Conservation (phyloP, 2,888 invertebrate species). For the Stenolophus ochropezus region DNA sequence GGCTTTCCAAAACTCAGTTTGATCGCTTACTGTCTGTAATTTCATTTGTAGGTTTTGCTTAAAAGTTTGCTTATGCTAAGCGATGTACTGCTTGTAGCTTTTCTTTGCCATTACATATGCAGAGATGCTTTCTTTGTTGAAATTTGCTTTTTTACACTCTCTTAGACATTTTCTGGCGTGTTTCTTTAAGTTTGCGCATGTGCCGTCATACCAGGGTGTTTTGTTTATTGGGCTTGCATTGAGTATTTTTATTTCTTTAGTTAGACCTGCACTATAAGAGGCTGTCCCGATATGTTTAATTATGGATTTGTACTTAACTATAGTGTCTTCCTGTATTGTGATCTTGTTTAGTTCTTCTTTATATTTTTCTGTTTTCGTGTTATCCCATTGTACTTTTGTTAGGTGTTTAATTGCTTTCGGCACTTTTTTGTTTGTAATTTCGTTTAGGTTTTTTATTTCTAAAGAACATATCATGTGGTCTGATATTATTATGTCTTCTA, state of each 20-base stretch:
- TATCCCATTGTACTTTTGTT: background rate
- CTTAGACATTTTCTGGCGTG: too few relatives aligned
- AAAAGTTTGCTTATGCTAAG: background rate
- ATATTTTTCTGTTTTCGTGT: background rate
- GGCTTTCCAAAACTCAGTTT: background rate
- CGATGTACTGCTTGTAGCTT: background rate
- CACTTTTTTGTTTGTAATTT: background rate
- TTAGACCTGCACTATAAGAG: too few relatives aligned
- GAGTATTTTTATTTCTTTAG: background rate
- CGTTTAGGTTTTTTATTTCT: too few relatives aligned
- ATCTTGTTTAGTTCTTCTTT: background rate
- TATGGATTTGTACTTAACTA: background rate
- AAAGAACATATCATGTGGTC: constrained; percentile 18
- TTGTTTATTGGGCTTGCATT: too few relatives aligned
- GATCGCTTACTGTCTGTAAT: background rate
- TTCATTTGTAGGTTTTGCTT: background rate
- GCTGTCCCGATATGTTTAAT: background rate
- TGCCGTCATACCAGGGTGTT: too few relatives aligned
- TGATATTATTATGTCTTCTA: background rate
- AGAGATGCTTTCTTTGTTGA: too few relatives aligned
- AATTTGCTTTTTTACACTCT: too few relatives aligned
- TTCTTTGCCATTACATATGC: too few relatives aligned
- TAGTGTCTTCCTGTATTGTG: background rate
- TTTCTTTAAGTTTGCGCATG: too few relatives aligned
- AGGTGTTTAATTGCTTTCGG: background rate